Base-by-base conservation (phyloP, 2,888 invertebrate species). In the Ichneumon xanthorius region DNA sequence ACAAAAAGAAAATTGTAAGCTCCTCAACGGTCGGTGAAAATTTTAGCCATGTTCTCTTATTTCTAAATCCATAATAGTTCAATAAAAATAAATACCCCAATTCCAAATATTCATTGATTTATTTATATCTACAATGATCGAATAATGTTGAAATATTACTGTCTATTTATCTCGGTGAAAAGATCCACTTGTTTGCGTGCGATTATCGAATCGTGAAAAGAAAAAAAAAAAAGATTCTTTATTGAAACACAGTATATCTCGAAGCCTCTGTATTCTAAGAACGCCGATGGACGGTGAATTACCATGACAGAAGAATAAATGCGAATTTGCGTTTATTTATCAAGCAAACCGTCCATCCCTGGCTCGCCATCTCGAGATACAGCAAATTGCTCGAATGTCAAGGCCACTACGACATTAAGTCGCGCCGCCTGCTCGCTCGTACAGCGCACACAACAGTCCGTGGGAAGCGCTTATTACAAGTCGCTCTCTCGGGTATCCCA, bases 361-460 rank as follows among this genome's bases (percentile, higher is more conserved):
- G 33, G 30, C 6, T 37, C 26, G n/a, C 58, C 72, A 67, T 67
- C 84, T 26, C 55, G 61, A 16, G 61, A 80, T 58, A 16, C 45
- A 73, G 67, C 61, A 76, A 76, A 84, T 78, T 73, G 61, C 55
- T 33, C 84, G 81, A 85, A 85, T 85, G 84, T 85, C 84, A 85
- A 85, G 84, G 84, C 68, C 84, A 81, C 81, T 77, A 70, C 73
- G 81, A 80, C 84, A 78, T 78, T 80, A 67, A 77, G 53, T 19
- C 53, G 71, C 76, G 48, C 67, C 48, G 77, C 71, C 77, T n/a
- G 58, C 80, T 67, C 58, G 77, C 50, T 78, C 67, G 80, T 63
- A 72, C 45, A 61, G 14, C 50, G 26, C 72, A 40, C 22, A 50
- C 45, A 80, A 50, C 45, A 80, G 68, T 81, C 33, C 81, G 81